phyloP scores from a whole-genome alignment of 1,140 invertebrate genomes.

The Yoshiicerus persimilis region DNA sequence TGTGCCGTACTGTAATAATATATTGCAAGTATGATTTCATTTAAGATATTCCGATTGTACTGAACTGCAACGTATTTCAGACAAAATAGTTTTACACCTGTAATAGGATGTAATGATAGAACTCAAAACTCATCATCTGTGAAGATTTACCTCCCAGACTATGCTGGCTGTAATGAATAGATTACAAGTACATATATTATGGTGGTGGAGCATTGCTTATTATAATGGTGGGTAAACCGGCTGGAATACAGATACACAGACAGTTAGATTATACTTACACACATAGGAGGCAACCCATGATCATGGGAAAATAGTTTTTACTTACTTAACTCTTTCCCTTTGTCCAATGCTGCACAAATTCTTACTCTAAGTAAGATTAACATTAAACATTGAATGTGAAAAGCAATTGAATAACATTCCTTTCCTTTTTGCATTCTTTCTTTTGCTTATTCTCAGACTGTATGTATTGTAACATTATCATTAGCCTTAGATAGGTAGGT shows the following conservation, averaged over 20 bases:
- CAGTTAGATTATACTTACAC: not conserved
- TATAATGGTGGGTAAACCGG: not conserved
- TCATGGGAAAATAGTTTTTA: slow-evolving; percentile 6
- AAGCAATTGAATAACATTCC: not conserved
- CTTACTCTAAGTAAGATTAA: not conserved
- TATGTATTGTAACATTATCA: not conserved
- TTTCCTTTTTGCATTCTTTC: slow-evolving; percentile 14
- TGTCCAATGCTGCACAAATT: not conserved
- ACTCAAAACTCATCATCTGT: not conserved
- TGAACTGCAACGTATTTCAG: not conserved
- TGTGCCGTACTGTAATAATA: not conserved
- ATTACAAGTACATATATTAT: not conserved
- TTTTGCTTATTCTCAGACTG: not conserved
- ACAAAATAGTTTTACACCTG: not conserved
- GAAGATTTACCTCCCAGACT: not conserved
- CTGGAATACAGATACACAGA: not conserved
- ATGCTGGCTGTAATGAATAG: not conserved
- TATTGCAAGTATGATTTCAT: too few species aligned
- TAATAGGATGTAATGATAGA: not conserved
- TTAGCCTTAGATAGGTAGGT: not conserved
- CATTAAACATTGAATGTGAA: not conserved
- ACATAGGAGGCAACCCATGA: not conserved
- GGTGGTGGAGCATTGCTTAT: not conserved
- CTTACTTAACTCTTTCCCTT: not conserved
- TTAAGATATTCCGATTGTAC: not conserved